A percentile compares a stretch with the other conserved stretches of the same genome.
Conservation (phyloP, 2,888 invertebrate genomes). For the Allolobophora icterica region DNA sequence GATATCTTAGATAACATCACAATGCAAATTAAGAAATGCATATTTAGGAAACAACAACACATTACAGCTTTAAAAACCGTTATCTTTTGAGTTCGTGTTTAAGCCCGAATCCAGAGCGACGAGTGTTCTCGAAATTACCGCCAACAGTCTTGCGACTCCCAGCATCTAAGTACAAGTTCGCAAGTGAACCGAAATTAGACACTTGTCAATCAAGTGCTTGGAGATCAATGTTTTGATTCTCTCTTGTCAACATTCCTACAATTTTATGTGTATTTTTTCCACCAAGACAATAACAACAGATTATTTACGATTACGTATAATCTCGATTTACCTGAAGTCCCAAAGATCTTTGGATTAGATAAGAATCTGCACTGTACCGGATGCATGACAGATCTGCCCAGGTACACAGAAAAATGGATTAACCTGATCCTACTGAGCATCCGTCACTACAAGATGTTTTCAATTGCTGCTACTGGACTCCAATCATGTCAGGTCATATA, state of each 20-base stretch:
- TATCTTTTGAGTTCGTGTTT: background rate
- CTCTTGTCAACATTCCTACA: background rate
- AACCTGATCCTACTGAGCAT: background rate
- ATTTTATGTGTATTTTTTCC: background rate
- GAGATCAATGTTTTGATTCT: background rate
- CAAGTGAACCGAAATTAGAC: background rate
- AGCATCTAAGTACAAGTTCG: background rate
- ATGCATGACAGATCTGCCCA: background rate
- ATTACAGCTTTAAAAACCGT: background rate
- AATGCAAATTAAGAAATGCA: slow-evolving; percentile 14
- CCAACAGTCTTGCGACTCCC: background rate
- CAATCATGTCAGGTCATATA: background rate
- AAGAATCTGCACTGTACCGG: background rate
- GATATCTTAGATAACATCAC: background rate
- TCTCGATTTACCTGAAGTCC: background rate
- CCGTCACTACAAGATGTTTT: background rate
- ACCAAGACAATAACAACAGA: background rate
- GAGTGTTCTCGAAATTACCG: background rate
- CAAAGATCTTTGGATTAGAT: background rate
- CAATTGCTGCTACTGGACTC: background rate
- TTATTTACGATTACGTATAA: background rate
- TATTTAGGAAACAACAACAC: slow-evolving; percentile 5
- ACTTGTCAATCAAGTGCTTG: background rate
- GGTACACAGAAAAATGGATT: background rate
- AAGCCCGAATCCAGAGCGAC: background rate